Conservation (phyloP, 2,888 invertebrate species). For the Leptinotarsa haldemani region DNA sequence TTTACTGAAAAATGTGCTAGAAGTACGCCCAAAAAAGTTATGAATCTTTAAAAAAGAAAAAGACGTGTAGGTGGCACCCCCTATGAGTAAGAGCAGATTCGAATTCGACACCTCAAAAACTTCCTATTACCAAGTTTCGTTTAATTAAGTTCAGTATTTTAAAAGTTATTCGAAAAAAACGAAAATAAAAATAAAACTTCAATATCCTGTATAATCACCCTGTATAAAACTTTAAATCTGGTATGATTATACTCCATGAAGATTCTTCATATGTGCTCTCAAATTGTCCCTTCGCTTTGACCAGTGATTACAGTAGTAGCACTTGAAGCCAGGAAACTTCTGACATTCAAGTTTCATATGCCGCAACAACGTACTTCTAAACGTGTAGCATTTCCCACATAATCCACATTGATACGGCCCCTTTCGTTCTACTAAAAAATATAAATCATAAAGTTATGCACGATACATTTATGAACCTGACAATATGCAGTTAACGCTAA, state of each 20-base stretch:
- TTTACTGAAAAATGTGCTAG: too few species aligned
- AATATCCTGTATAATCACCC: too few species aligned
- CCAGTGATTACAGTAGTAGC: slow-evolving; percentile 39
- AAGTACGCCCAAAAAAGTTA: too few species aligned
- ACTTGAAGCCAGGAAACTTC: slow-evolving; percentile 50
- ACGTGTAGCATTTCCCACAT: slow-evolving; percentile 37
- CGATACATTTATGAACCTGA: not conserved
- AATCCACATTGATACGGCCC: slow-evolving; percentile 32
- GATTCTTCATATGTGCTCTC: slow-evolving; percentile 25
- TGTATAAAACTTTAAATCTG: not conserved
- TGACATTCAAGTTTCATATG: slow-evolving; percentile 54
- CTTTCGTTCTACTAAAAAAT: slow-evolving; percentile 3
- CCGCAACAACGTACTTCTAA: slow-evolving; percentile 52
- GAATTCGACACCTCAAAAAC: too few species aligned
- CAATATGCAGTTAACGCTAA: too few species aligned
- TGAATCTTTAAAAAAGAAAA: too few species aligned
- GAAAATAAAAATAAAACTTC: too few species aligned
- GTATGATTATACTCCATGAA: slow-evolving; percentile 13
- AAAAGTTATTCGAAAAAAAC: too few species aligned
- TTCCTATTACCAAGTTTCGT: too few species aligned
- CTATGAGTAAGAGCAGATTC: too few species aligned
- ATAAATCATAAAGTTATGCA: not conserved
- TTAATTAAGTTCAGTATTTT: too few species aligned
- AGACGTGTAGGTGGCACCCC: too few species aligned
- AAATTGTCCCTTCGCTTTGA: slow-evolving; percentile 24